Base-by-base conservation (phyloP, 2,113 vertebrate genomes). In the Anoura caudifer region DNA sequence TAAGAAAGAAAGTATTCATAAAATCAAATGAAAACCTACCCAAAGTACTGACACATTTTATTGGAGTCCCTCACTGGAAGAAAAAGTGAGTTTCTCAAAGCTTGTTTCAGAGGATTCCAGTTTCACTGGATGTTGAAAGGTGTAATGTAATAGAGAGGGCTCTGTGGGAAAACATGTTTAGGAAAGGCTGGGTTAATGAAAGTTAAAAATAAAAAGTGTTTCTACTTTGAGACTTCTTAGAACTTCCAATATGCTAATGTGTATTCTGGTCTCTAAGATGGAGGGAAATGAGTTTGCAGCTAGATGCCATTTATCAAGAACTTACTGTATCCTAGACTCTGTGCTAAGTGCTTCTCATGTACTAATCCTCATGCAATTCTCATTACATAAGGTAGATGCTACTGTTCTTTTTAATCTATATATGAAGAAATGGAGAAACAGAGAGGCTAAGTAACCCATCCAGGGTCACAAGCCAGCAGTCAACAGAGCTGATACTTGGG, bases 1-100 rank as follows among this genome's bases (percentile, higher is more conserved):
- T 72, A 67, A 4, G 28, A 89, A 85, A 94, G 22, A 94, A 93
- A 61, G 28, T 47, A 82, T 52, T 69, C 14, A 43, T 89, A 82
- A 67, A 67, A 87, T 69, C 20, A 54, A 95, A 72, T 85, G 54
- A 61, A 95, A 95, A 95, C 24, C 95, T 82, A 56, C 87, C 45
- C 47, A 93, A 93, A 72, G 24, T 41, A 73, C 20, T 69, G 86
- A 93, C 36, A 79, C 36, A 83, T 45, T 88, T 75, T 93, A 85
- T 26, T 93, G 65, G 50, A 72, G 41, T 52, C 41, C 13, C 16
- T 87, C 14, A 54, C 11, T 86, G 28, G 59, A 91, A 72, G 36
- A 43, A 90, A 36, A 89, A 12, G 10, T 59, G 31, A 76, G 10
- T 67, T 93, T 93, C 77, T 45, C 77, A 94, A 93, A 89, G 36